phyloP scores from a whole-genome alignment of 1,140 invertebrate species.

The Marisa cornuarietis region DNA sequence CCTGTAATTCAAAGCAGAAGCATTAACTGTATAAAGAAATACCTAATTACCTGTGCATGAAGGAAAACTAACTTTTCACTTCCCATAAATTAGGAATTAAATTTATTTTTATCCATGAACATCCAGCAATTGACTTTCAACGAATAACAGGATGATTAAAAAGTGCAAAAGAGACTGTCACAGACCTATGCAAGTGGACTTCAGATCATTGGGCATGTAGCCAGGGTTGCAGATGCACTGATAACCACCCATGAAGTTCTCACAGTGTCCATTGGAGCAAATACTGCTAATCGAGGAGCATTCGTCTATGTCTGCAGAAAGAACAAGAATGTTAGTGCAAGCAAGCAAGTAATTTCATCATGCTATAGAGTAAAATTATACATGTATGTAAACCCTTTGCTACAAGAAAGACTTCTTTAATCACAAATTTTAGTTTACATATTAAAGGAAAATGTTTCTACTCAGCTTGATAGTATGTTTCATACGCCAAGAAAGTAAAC shows the following conservation, averaged over 20 bases:
- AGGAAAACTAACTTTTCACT: too few relatives aligned
- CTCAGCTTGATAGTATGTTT: too few relatives aligned
- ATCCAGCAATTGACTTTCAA: too few relatives aligned
- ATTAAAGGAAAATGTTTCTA: too few relatives aligned
- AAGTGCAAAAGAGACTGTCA: neutral
- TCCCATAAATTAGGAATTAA: too few relatives aligned
- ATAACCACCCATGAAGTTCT: constrained; percentile 66
- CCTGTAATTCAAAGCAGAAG: too few relatives aligned
- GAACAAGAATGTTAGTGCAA: neutral
- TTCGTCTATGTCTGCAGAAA: constrained; percentile 62
- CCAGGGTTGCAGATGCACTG: constrained; percentile 79
- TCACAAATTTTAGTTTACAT: neutral
- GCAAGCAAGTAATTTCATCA: neutral
- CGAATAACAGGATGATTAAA: too few relatives aligned
- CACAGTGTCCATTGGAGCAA: constrained; percentile 78
- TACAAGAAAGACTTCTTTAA: neutral
- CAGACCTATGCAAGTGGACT: constrained; percentile 84
- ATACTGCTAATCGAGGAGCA: constrained; percentile 73
- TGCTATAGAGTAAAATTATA: neutral
- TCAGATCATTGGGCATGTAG: constrained; percentile 83
- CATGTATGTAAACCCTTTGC: neutral
- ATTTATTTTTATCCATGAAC: too few relatives aligned
- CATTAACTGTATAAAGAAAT: too few relatives aligned
- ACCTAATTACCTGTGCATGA: too few relatives aligned
- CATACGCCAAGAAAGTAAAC: too few relatives aligned